A percentile compares a stretch with the other conserved stretches of the same genome.
phyloP scores from a whole-genome alignment of 2,113 vertebrate species.

The Nipponia nippon region DNA sequence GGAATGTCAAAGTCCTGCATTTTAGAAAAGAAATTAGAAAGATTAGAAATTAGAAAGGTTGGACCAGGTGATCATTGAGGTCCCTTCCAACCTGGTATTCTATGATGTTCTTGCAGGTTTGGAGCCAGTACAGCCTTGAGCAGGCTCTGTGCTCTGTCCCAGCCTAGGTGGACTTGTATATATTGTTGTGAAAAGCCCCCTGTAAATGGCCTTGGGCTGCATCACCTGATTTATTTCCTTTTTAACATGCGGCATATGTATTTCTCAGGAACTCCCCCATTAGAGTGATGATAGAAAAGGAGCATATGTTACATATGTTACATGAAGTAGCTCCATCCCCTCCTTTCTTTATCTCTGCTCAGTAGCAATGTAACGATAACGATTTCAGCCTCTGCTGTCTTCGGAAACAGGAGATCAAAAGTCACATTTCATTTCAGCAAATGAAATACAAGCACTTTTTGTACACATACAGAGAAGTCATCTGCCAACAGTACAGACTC shows the following conservation, averaged over 20 bases:
- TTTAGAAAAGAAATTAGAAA: not conserved
- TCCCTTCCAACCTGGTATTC: too few relatives aligned
- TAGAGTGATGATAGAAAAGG: not conserved
- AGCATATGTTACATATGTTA: not conserved
- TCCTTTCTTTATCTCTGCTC: not conserved
- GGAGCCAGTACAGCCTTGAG: not conserved
- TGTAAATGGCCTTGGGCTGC: not conserved
- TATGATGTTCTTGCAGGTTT: not conserved
- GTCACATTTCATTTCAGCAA: not conserved
- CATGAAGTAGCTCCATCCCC: not conserved
- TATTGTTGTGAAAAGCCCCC: not conserved
- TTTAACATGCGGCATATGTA: not conserved
- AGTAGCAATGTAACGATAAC: not conserved
- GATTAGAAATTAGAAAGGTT: too few relatives aligned
- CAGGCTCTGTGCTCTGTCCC: not conserved
- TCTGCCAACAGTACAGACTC: not conserved
- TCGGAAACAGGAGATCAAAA: constrained; percentile 10
- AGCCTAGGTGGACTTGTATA: not conserved
- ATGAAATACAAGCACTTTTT: not conserved
- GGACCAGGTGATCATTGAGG: too few relatives aligned
- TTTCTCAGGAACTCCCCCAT: not conserved
- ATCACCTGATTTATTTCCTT: not conserved
- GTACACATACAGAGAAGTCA: not conserved
- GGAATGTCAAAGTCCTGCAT: not conserved
- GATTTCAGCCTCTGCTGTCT: not conserved